Base-by-base conservation (phyloP, 2,888 invertebrate species). In the Lasioglossum leucozonium region DNA sequence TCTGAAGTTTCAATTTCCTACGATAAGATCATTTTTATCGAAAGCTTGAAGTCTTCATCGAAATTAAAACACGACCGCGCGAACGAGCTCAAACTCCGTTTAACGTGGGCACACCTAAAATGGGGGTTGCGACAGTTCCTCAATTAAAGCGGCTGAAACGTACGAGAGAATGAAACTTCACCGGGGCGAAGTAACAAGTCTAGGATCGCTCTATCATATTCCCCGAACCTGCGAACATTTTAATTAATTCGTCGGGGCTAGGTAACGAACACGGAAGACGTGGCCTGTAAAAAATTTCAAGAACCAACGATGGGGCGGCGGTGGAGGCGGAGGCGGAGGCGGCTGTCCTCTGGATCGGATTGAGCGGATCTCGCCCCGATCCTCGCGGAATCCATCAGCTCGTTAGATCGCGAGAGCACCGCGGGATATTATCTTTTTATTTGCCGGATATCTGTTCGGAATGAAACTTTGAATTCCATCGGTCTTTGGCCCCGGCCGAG, bases 371-470 rank as follows among this genome's bases (percentile, higher is more conserved):
- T 30, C 26, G 30, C 18, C 65, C 34, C 18, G 65, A 5, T 65
- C 55, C 26, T 18, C 65, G 6, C n/a, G n/a, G 26, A 51, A 82
- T 30, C 34, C 34, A n/a, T 75, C 44, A 11, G n/a, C 8, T 26
- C n/a, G 42, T 26, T 13, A 13, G 47, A 26, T 26, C 58, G 58
- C 58, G 26, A 47, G 30, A 51, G 11, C 67, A 76, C 69, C 71
- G 30, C 51, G 3, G 75, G 75, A 3, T 81, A 81, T 84, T 81
- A 81, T 86, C 78, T 26, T 75, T 72, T 75, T 75, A 75, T 78
- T 76, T 67, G 37, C 44, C 10, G 16, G 44, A 71, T 62, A 67
- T 55, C 30, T 26, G 16, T 72, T 67, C 40, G 69, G 30, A 62
- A 77, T 62, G 44, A 34, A 85, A 73, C 18, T 77, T 78, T 34